Conservation (phyloP, 2,113 vertebrate genomes). For the Plecotus auritus region DNA sequence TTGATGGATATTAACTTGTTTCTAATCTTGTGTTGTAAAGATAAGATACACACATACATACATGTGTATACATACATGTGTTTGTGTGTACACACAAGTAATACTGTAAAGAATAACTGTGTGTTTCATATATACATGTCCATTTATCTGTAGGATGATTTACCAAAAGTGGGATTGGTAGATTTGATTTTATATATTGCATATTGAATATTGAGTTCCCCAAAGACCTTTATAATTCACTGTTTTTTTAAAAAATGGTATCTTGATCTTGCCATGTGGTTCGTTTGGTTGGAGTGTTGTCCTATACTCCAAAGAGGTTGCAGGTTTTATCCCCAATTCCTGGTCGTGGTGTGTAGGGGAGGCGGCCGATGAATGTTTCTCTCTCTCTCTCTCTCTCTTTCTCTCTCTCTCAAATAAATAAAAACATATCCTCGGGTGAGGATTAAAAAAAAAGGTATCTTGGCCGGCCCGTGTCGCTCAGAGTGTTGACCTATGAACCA, state of each 20-base stretch:
- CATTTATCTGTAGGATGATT: background rate
- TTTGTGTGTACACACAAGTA: background rate
- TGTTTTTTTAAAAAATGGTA: background rate
- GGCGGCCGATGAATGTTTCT: background rate
- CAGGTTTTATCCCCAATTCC: background rate
- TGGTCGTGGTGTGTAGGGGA: background rate
- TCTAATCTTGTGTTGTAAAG: background rate
- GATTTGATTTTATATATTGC: slow-evolving; percentile 12
- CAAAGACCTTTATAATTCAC: background rate
- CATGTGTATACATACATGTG: background rate
- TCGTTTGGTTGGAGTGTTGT: background rate
- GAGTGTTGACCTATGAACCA: too few species aligned
- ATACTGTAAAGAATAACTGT: background rate
- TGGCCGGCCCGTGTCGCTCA: background rate
- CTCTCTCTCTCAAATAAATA: too few species aligned
- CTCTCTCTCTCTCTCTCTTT: too few species aligned
- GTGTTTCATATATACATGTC: background rate
- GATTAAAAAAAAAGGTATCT: background rate
- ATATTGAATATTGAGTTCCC: background rate
- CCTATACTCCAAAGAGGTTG: background rate
- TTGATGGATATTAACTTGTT: background rate
- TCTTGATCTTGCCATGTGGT: background rate
- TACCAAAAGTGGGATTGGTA: background rate
- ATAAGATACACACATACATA: background rate
- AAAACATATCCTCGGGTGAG: background rate